A percentile compares a stretch with the other conserved stretches of the same genome.
Conservation (phyloP, 2,113 vertebrate genomes). For the Pelmatolapia mariae region DNA sequence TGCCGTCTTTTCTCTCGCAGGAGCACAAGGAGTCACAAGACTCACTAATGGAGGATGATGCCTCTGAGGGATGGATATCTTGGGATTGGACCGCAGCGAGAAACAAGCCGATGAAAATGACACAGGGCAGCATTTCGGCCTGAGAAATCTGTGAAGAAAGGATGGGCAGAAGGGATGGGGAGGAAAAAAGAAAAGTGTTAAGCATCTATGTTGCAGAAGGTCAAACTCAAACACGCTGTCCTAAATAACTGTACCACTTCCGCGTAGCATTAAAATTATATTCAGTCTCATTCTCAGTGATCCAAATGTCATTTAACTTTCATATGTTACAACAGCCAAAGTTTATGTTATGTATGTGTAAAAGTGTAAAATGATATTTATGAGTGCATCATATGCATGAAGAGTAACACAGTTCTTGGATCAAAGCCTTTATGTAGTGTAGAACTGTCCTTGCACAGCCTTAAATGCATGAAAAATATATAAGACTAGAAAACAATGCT, state of each 20-base stretch:
- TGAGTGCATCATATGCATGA: conserved; percentile 29
- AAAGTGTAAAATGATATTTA: neutral
- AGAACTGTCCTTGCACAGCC: neutral
- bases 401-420: neutral
- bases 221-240: neutral
- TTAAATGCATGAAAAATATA: conserved; percentile 2
- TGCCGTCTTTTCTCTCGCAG: conserved; percentile 89
- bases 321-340: neutral
- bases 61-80: conserved; percentile 68
- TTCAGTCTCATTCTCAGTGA: neutral
- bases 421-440: neutral
- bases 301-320: neutral
- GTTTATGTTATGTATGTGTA: neutral
- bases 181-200: neutral
- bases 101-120: conserved; percentile 74
- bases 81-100: conserved; percentile 66
- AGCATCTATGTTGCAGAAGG: neutral
- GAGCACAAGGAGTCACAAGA: conserved; percentile 85
- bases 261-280: neutral
- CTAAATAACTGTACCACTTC: neutral
- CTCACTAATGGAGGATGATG: conserved; percentile 67
- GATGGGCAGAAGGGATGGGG: neutral
- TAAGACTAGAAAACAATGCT: neutral
- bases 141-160: conserved; percentile 51
- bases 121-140: conserved; percentile 83